phyloP scores from a whole-genome alignment of 2,888 invertebrate species.

The Bellardia pandia region DNA sequence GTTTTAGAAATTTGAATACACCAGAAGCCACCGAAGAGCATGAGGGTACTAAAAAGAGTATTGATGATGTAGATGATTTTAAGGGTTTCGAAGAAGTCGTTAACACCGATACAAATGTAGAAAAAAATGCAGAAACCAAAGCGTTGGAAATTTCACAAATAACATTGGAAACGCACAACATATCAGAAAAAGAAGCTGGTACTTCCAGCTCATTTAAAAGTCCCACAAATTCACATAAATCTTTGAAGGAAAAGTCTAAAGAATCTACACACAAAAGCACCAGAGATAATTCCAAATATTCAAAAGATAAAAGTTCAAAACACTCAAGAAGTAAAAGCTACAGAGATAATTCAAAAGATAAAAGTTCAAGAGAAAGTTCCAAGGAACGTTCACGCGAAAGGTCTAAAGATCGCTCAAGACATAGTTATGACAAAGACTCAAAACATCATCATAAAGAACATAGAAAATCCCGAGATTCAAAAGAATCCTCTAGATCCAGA shows the following conservation, averaged over 20 bases:
- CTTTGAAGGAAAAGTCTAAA: slow-evolving; percentile 46
- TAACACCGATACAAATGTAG: not conserved
- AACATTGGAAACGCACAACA: too few relatives aligned
- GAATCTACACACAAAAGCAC: slow-evolving; percentile 33
- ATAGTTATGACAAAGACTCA: slow-evolving; percentile 19
- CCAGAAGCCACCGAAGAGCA: slow-evolving; percentile 14
- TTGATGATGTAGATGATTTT: slow-evolving; percentile 52
- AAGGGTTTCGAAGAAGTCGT: slow-evolving; percentile 51
- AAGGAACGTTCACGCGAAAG: slow-evolving; percentile 53
- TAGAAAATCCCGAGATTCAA: slow-evolving; percentile 53
- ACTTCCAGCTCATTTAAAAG: slow-evolving; percentile 44
- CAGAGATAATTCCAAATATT: slow-evolving; percentile 35
- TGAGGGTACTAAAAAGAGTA: not conserved
- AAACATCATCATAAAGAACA: slow-evolving; percentile 44
- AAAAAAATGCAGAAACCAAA: slow-evolving; percentile 11
- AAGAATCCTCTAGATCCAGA: slow-evolving; percentile 50
- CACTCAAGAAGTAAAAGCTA: slow-evolving; percentile 21
- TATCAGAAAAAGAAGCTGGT: not conserved
- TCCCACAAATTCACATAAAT: slow-evolving; percentile 42
- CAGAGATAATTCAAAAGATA: slow-evolving; percentile 43
- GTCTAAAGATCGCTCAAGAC: slow-evolving; percentile 52
- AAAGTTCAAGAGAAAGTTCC: slow-evolving; percentile 48
- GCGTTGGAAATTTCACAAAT: not conserved
- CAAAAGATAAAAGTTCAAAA: slow-evolving; percentile 40
- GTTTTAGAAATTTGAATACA: slow-evolving; percentile 57